Conservation (phyloP, 2,113 vertebrate species). For the Lamprologus speciosus region DNA sequence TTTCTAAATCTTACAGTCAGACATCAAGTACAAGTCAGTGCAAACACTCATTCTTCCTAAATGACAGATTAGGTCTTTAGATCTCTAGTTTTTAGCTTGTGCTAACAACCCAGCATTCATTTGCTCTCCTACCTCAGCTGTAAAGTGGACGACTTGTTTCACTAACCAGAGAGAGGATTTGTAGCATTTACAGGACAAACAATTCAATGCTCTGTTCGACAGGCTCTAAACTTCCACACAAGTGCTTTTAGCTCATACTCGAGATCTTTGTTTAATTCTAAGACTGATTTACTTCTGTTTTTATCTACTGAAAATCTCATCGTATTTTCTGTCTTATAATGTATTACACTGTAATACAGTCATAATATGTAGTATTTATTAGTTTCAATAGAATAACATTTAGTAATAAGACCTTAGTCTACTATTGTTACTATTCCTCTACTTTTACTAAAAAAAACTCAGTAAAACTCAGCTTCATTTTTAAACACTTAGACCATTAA, state of each 20-base stretch:
- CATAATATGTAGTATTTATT: background rate
- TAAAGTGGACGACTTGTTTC: fast-evolving
- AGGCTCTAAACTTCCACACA: background rate
- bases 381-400: background rate
- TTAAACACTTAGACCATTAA: background rate
- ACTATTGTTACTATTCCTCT: background rate
- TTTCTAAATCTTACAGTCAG: background rate
- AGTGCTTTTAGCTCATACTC: background rate
- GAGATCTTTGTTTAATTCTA: background rate
- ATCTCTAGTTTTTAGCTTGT: background rate
- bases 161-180: background rate
- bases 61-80: background rate
- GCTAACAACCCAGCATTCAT: background rate
- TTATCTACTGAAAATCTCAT: background rate
- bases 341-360: fast-evolving
- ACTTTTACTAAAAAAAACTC: background rate
- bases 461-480: background rate
- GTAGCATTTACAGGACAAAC: background rate
- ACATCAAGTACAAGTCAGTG: background rate
- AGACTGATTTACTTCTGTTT: background rate
- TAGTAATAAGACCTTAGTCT: background rate
- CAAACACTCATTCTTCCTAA: background rate
- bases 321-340: fast-evolving
- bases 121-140: fast-evolving
- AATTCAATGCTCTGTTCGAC: background rate